Percentiles rank a stretch among this genome's conserved stretches.
phyloP scores from a whole-genome alignment of 2,113 vertebrate genomes.

The Ciconia boyciana region DNA sequence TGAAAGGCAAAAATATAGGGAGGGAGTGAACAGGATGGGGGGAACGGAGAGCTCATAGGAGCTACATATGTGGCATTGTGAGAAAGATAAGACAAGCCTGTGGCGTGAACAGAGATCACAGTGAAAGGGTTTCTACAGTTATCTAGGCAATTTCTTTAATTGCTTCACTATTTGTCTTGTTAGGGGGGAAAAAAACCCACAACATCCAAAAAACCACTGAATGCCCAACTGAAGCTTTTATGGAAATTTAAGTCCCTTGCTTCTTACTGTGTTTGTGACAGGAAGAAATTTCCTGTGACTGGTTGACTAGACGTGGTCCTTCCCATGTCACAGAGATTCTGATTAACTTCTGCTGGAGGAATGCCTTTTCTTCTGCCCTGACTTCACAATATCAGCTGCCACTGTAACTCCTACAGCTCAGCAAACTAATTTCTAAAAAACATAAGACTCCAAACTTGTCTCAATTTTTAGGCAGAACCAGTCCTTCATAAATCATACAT shows the following conservation, averaged over 20 bases:
- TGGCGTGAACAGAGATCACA: slow-evolving; percentile 17
- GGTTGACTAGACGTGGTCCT: neutral
- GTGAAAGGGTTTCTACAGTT: neutral
- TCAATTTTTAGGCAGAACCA: neutral
- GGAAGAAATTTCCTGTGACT: neutral
- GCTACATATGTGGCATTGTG: neutral
- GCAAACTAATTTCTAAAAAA: neutral
- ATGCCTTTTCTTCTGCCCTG: neutral
- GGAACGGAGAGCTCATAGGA: neutral
- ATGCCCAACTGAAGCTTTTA: neutral
- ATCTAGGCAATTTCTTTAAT: slow-evolving; percentile 14
- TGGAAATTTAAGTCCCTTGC: neutral
- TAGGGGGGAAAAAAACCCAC: neutral
- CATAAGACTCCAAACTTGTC: neutral
- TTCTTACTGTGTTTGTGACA: neutral
- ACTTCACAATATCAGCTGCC: neutral
- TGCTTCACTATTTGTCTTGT: neutral
- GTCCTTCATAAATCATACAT: neutral
- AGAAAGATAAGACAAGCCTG: slow-evolving; percentile 32
- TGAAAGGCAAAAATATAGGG: neutral
- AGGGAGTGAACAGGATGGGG: neutral
- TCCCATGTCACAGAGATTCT: neutral
- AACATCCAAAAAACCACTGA: neutral
- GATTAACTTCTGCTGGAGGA: neutral
- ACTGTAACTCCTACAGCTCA: neutral